Base-by-base conservation (phyloP, 2,888 invertebrate species). In the Tenthredo scrophulariae region DNA sequence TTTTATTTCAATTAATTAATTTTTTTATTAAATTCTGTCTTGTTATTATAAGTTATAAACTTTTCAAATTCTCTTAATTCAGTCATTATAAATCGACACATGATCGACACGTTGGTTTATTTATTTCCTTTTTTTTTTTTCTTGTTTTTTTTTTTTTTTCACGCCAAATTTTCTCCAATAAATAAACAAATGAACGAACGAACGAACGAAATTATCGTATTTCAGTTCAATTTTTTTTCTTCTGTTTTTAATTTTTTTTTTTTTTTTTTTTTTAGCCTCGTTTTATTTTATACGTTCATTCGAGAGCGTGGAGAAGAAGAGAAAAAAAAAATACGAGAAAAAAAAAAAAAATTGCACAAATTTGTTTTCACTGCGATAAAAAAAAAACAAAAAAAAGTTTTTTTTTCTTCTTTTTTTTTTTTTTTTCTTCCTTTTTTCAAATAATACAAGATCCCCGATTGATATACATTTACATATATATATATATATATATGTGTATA, bases 21-120 rank as follows among this genome's bases (percentile, higher is more conserved):
- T 22, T 54, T 29, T 13, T 54, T 13, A 37, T n/a, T 50, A 77
- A 77, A 62, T 15, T 80, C 62, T 40, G 50, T 62, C 58, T 40
- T 62, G 43, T 26, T 62, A 26, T 80, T 80, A 62, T 4, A 22
- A 37, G 37, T 37, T 6, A 37, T 37, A 40, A 15, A 62, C n/a
- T 33, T 15, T 18, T 62, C 62, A 29, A 80, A 62, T 40, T 80
- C 80, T 3, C n/a, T 62, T 15, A 80, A 40, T 58, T 77, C 77
- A 29, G n/a, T 33, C 26, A 33, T 62, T 22, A 80, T 58, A n/a
- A 22, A 7, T 62, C 62, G 80, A 80, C 4, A 15, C 80, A 80
- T 80, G 58, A 40, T 80, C 22, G 58, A 40, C 29, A 40, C 29
- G 33, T 18, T 18, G 29, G 29, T 29, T 29, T 46, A 1, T 10